A percentile compares a stretch with the other conserved stretches of the same genome.
These are phyloP conservation scores for Eremophila alpestris DNA, from an alignment of 2,797 vertebrate genomes.

Conservation along the genomic window DNA sequence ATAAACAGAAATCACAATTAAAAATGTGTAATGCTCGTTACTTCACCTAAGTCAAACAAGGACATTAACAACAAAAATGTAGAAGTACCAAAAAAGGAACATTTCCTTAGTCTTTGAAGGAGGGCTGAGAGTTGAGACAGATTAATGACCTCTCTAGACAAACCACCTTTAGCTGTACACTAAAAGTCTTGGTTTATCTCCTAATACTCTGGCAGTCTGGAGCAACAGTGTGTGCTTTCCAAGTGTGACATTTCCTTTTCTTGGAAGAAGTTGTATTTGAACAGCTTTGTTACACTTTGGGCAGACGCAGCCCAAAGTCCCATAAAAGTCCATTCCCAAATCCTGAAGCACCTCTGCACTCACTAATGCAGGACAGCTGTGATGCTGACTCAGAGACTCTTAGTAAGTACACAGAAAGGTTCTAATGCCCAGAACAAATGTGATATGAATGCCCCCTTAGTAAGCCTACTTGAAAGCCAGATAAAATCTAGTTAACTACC, in stretches of 20 bases:
- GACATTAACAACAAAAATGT: neutral
- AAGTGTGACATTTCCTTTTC: neutral
- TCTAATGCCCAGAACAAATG: rapidly evolving
- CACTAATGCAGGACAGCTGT: neutral
- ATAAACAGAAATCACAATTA: neutral
- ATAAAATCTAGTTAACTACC: neutral
- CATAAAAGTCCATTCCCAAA: rapidly evolving
- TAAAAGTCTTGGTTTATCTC: neutral
- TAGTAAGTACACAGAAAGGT: neutral
- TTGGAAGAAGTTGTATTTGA: neutral
- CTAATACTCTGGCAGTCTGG: neutral
- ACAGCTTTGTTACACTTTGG: neutral
- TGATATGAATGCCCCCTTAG: neutral
- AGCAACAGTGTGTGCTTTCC: neutral
- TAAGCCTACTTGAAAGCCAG: neutral
- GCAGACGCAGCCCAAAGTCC: neutral
- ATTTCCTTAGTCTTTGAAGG: neutral
- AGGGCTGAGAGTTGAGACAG: neutral
- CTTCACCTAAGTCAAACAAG: neutral
- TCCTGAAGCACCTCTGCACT: neutral
- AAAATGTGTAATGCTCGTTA: rapidly evolving
- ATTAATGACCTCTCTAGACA: neutral
- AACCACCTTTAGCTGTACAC: neutral
- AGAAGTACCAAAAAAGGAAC: neutral
- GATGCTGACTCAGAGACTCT: neutral